Evolutionary conservation across 2,888 invertebrate species (phyloP), one percentile per base, ranked within the genome.

Genomic region (Apodemia duryi): DNA sequence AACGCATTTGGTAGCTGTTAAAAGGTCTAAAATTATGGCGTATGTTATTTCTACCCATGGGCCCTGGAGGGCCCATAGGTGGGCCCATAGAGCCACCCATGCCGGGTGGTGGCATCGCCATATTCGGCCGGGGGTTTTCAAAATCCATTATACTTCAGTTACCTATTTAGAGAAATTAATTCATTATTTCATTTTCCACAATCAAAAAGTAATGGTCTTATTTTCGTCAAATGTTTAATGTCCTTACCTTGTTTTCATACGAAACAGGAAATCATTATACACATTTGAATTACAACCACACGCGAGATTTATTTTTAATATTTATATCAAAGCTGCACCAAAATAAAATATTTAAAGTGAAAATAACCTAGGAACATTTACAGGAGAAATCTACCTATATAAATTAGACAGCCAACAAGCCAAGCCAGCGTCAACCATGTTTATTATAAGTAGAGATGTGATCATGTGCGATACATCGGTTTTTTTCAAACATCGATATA

Each of bases 1-100:
- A 91, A 71, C 92, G 88, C 86, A 91, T 86, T 80, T 91, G 91
- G 77, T 90, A 88, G 80, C 5, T 29, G 32, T 84, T 86, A 82
- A 85, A 91, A 75, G 89, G 88, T 72, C 90, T 88, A 85, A 90
- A 91, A 72, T 83, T 87, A 81, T 87, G 91, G 74, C 91, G 88
- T 78, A 88, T 87, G 82, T 86, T 88, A 83, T 85, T 85, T 74
- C 91, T 86, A n/a, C 54, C 54, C 54, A 52, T 54, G 21, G 43
- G 41, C 71, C 76, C 80, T 70, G 88, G 86, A 68, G 88, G 77
- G 62, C 76, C 86, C 72, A 82, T 80, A 5, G 57, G 57, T 6
- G 57, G 57, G 74, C 78, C 74, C 71, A 81, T 79, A 52, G 79
- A 77, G 54, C 83, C 85, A 70, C 78, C 76, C 79, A 83, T 80